Conservation (phyloP, 2,113 vertebrate species). For the Baryphthengus martii region DNA sequence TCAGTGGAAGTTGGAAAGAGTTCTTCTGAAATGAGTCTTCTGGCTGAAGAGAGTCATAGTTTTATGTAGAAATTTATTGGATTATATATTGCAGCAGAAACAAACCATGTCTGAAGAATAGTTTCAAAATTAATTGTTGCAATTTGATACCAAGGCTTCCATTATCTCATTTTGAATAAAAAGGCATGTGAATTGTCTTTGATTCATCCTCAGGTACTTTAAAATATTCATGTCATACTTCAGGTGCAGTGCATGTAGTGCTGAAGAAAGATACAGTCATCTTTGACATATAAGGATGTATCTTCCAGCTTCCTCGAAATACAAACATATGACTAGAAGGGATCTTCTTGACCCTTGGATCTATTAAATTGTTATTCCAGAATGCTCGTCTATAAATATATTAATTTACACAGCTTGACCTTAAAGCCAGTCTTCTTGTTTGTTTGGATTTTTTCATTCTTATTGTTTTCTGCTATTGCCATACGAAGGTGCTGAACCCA, state of each 20-base stretch:
- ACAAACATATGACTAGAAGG: not conserved
- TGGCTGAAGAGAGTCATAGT: not conserved
- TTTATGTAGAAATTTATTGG: not conserved
- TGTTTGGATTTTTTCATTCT: not conserved
- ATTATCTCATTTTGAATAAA: not conserved
- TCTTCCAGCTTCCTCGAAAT: not conserved
- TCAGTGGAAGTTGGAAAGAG: not conserved
- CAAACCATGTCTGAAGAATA: not conserved
- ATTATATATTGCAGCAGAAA: not conserved
- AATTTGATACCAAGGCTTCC: not conserved
- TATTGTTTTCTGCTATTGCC: not conserved
- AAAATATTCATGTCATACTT: not conserved
- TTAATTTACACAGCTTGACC: not conserved
- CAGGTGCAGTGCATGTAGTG: not conserved
- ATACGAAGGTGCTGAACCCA: not conserved
- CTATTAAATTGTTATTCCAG: not conserved
- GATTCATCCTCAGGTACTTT: not conserved
- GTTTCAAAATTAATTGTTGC: not conserved
- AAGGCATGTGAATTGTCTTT: not conserved
- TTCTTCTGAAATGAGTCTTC: not conserved
- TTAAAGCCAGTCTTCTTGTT: not conserved
- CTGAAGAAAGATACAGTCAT: not conserved
- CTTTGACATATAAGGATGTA: not conserved
- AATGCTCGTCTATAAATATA: not conserved
- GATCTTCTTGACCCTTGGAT: not conserved